A percentile compares a stretch with the other conserved stretches of the same genome.
phyloP scores from a whole-genome alignment of 2,113 vertebrate genomes.

The Leuciscus idus region DNA sequence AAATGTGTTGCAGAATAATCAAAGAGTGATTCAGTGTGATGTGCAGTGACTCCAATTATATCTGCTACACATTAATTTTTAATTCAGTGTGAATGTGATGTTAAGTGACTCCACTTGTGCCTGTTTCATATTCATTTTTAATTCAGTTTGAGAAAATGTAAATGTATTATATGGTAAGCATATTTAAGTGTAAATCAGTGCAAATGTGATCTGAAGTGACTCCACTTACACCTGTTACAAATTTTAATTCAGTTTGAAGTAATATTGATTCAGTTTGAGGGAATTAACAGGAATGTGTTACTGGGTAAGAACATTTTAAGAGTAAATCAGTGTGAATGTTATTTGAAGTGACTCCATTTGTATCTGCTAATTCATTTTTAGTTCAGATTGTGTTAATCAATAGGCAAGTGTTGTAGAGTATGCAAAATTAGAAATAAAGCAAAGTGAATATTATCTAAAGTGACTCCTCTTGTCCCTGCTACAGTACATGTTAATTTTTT shows the following conservation, averaged over 20 bases:
- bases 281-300: background rate
- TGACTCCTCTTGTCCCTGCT: no score
- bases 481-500: no score
- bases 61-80: background rate
- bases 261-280: background rate
- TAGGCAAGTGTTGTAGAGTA: no score
- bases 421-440: no score
- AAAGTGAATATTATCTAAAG: no score
- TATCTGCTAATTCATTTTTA: no score
- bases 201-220: background rate
- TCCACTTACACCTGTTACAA: background rate
- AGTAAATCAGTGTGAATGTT: background rate
- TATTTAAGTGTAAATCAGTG: background rate
- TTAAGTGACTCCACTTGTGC: background rate
- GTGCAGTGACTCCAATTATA: background rate
- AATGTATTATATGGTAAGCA: background rate
- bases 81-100: background rate
- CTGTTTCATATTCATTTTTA: background rate
- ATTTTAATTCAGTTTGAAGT: background rate
- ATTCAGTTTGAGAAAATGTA: background rate
- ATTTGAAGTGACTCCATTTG: background rate
- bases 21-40: background rate
- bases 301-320: background rate
- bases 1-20: background rate
- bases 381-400: no score